These are phyloP conservation scores for Suricata suricatta DNA, from an alignment of 2,113 vertebrate genomes.

Conservation along the genomic window DNA sequence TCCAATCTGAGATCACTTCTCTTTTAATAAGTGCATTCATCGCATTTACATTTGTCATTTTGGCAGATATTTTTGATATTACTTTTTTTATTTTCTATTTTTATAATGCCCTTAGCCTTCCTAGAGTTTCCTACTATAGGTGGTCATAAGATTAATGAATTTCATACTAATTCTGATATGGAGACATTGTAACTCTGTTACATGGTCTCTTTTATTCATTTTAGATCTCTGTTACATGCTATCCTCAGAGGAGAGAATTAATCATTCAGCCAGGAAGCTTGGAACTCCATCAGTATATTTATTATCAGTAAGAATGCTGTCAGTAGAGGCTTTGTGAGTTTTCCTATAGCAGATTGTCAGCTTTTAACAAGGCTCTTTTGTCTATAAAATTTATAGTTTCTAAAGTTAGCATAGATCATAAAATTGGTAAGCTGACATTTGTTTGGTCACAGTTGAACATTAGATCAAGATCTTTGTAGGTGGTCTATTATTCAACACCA, in stretches of 20 bases:
- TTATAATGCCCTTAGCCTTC: neutral
- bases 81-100: slow-evolving; percentile 40
- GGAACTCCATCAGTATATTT: neutral
- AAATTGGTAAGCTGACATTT: neutral
- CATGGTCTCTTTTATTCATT: neutral
- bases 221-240: neutral
- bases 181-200: neutral
- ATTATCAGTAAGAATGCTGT: neutral
- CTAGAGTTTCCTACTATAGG: neutral
- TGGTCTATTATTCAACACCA: neutral
- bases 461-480: neutral
- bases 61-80: neutral
- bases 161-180: slow-evolving; percentile 3
- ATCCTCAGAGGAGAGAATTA: neutral
- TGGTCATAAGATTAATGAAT: neutral
- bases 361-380: slow-evolving; percentile 20
- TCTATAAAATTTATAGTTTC: slow-evolving; percentile 28
- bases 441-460: neutral
- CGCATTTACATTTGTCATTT: neutral
- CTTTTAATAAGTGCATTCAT: neutral
- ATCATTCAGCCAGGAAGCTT: neutral
- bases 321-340: neutral
- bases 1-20: neutral
- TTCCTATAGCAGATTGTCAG: neutral
- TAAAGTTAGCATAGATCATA: neutral